phyloP scores from a whole-genome alignment of 1,140 invertebrate genomes.

The Plodia interpunctella region DNA sequence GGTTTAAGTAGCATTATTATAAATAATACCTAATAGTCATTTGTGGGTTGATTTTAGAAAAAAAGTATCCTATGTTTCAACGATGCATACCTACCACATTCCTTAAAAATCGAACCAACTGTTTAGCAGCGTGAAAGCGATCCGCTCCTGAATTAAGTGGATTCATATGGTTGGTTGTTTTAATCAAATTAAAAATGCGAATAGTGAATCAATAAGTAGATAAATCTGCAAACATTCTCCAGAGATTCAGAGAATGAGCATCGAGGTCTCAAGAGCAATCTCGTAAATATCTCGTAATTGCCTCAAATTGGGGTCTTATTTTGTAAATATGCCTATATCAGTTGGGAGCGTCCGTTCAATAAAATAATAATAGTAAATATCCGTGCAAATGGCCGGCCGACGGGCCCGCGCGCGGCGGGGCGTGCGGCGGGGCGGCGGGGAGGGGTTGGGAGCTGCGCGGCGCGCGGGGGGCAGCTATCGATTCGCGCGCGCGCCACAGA shows the following conservation, averaged over 20 bases:
- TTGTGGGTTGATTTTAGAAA: no score
- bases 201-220: neutral
- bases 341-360: conserved; percentile 71
- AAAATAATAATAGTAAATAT: conserved; percentile 77
- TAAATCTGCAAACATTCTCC: neutral
- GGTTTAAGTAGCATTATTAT: no score
- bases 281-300: conserved; percentile 25
- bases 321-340: conserved; percentile 66
- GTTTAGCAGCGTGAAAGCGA: no score
- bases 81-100: no score
- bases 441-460: no score
- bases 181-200: neutral
- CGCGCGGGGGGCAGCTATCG: conserved; percentile 50
- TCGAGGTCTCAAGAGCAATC: neutral
- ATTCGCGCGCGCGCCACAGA: conserved; percentile 72
- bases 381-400: conserved; percentile 73
- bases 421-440: conserved; percentile 18
- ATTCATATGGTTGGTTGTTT: no score
- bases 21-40: no score
- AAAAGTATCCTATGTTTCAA: no score
- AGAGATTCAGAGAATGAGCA: neutral
- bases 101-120: no score
- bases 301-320: conserved; percentile 37
- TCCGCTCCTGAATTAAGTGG: no score
- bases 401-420: conserved; percentile 30